Evolutionary conservation across 2,888 invertebrate species (phyloP), one percentile per base, ranked within the genome.

Genomic region (Acleris sparsana): DNA sequence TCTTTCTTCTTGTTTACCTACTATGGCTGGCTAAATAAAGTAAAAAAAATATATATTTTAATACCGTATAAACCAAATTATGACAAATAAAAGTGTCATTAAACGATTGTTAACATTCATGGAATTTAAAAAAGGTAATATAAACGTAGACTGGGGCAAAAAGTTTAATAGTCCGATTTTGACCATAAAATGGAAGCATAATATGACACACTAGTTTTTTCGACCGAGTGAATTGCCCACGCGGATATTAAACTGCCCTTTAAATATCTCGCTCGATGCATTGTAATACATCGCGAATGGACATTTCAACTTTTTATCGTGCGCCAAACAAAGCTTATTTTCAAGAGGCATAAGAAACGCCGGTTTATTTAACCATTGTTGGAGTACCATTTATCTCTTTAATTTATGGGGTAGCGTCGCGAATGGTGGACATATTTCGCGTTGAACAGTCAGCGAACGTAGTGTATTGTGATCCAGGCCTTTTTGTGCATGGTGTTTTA

Each of bases 291-390:
- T 72, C 71, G 69, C 72, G 75, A 79, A 87, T 86, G 87, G 85
- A 84, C 85, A 85, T 87, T 88, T 82, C 83, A 84, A 84, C 80
- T 90, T 91, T 91, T 91, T 91, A 89, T 77, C 67, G 75, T 72
- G 74, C 72, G 70, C 80, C 82, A 82, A 85, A 89, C 87, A 88
- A 87, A 82, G 85, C 80, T 81, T 86, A 87, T 86, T 88, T 87
- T 87, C 80, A 81, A 85, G 85, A 85, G 82, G 85, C 87, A 85
- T 85, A 85, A 89, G 89, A 85, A 88, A 85, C 80, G 74, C 79
- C 81, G 86, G 89, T 87, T 88, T 90, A 89, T 91, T 89, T 86
- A 85, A 72, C 89, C 88, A 89, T 92, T 92, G 91, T 92, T 88
- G 85, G 81, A 73, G 79, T 73, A 82, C 88, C 89, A 91, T 92